These are phyloP conservation scores for Erebia palarica DNA, from an alignment of 2,888 invertebrate genomes.

Conservation along the genomic window DNA sequence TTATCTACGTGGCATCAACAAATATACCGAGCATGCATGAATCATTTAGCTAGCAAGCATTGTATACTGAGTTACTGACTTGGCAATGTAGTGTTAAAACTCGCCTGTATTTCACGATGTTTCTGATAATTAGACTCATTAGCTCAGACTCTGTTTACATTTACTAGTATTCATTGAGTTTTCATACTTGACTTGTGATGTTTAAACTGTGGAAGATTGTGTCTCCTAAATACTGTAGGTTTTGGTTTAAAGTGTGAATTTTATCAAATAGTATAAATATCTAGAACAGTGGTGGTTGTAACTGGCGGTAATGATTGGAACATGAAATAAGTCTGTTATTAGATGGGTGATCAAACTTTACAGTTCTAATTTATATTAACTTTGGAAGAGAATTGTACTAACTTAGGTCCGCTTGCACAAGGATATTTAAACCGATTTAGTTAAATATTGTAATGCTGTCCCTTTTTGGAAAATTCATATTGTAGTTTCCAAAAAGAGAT, in stretches of 20 bases:
- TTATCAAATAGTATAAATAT: too few species aligned
- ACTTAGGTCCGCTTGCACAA: too few species aligned
- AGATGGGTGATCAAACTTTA: too few species aligned
- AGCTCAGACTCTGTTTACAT: slow-evolving; percentile 57
- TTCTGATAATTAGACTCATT: slow-evolving; percentile 64
- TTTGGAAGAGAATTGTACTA: too few species aligned
- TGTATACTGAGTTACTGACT: slow-evolving; percentile 45
- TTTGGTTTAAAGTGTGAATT: slow-evolving; percentile 9
- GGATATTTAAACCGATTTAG: too few species aligned
- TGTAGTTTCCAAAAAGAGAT: too few species aligned
- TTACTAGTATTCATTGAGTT: slow-evolving; percentile 51
- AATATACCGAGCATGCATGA: slow-evolving; percentile 37
- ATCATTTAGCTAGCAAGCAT: slow-evolving; percentile 41
- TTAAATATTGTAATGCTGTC: too few species aligned
- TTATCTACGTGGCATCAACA: slow-evolving; percentile 36
- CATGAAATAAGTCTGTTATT: too few species aligned
- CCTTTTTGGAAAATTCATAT: too few species aligned
- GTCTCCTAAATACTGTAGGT: slow-evolving; percentile 63
- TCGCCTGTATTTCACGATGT: slow-evolving; percentile 56
- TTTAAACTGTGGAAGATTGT: slow-evolving; percentile 69
- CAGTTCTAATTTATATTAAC: too few species aligned
- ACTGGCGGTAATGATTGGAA: too few species aligned
- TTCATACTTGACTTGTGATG: slow-evolving; percentile 49
- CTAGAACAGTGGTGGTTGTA: too few species aligned
- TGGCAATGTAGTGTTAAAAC: slow-evolving; percentile 62